Base-by-base conservation (phyloP, 1,140 invertebrate genomes). In the Lucilia cuprina region DNA sequence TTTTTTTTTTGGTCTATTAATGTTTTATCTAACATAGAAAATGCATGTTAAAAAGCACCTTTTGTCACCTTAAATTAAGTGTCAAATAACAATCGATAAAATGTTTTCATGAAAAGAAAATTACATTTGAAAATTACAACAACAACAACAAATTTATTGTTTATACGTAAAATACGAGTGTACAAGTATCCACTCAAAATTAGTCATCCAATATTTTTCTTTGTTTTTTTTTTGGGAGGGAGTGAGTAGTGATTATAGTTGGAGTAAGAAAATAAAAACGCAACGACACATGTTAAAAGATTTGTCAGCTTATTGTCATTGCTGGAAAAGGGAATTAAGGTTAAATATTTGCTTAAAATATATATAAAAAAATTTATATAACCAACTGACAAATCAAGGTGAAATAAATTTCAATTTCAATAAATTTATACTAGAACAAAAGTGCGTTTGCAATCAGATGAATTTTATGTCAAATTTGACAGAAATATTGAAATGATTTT, bases 1-100 rank as follows among this genome's bases (percentile, higher is more conserved):
- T 30, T 30, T 1, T 30, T 30, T 83, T 34, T 84, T 21, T 74
- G 17, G 77, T 41, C 41, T 25, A 49, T 47, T 47, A 25, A 14
- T 80, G 41, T 47, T 80, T 65, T 82, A 82, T 82, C 50, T 65
- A 65, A 82, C 60, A 82, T 30, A 41, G 82, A 65, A 82, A 82
- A 82, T 82, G 60, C 60, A 82, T 65, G 82, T 60, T 82, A 82
- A 82, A 70, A 82, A 74, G 60, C 82, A 75, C 60, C 41, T 83
- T 83, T 84, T 84, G 83, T 84, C 75, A 77, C 70, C 74, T 82
- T 65, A 88, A 88, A 88, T 89, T 85, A 89, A 88, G 88, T 89
- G 88, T 89, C 88, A 88, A 89, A 89, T 89, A 87, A 89, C 88
- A 89, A 87, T 86, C 84, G 82, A 83, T 84, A 83, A 83, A 82